These are phyloP conservation scores for Platanista minor DNA, from an alignment of 2,113 vertebrate genomes.

Conservation along the genomic window DNA sequence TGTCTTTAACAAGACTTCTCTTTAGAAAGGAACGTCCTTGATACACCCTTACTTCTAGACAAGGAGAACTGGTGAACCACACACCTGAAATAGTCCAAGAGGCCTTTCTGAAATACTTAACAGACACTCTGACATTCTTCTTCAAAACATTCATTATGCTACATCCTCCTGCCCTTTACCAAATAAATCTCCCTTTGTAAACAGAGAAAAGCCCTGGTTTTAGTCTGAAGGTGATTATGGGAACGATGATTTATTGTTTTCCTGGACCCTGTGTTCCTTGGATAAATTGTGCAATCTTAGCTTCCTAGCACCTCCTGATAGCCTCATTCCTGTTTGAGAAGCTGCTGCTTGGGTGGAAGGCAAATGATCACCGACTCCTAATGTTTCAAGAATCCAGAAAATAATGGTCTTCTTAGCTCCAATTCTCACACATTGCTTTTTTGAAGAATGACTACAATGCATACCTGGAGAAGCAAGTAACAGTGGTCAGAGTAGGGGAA, in stretches of 20 bases:
- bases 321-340: background rate
- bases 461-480: background rate
- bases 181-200: conserved; percentile 36
- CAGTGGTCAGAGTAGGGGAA: background rate
- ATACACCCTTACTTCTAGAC: background rate
- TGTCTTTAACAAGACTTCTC: background rate
- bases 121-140: background rate
- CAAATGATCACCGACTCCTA: background rate
- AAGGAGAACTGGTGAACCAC: background rate
- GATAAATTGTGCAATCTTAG: background rate
- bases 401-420: background rate
- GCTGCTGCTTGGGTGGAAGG: background rate
- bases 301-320: background rate
- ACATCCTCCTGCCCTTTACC: conserved; percentile 36
- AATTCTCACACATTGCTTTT: background rate
- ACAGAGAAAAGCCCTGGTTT: conserved; percentile 18
- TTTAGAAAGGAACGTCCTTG: background rate
- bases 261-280: background rate
- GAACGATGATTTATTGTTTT: conserved; percentile 49
- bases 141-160: background rate
- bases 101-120: background rate
- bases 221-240: conserved; percentile 6
- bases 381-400: background rate
- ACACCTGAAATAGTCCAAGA: background rate
- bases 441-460: background rate